phyloP scores from a whole-genome alignment of 1,140 invertebrate species.

The Brachionus calyciflorus region DNA sequence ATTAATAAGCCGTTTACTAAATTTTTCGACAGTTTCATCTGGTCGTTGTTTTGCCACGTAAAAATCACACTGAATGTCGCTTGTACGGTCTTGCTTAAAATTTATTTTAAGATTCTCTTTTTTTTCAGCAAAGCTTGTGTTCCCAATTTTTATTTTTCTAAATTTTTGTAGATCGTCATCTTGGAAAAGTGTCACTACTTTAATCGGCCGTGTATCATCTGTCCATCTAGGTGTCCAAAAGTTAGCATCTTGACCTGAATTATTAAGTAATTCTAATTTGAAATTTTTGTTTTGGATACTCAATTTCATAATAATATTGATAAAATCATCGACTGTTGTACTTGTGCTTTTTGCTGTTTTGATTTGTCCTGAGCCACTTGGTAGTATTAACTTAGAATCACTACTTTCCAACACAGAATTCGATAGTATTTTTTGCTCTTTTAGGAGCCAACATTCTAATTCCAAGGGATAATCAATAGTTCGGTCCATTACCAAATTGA shows the following conservation, averaged over 20 bases:
- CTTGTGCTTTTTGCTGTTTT: no score
- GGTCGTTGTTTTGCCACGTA: slow-evolving; percentile 16
- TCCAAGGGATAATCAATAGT: neutral
- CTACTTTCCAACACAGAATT: neutral
- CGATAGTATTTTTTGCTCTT: no score
- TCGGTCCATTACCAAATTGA: neutral
- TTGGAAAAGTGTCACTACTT: neutral
- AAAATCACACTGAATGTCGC: neutral
- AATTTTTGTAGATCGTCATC: slow-evolving; percentile 1
- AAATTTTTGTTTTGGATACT: slow-evolving; percentile 14
- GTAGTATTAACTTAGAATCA: neutral
- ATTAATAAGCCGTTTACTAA: neutral
- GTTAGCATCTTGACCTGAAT: neutral
- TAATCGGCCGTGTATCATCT: neutral
- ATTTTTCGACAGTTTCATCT: slow-evolving; percentile 25
- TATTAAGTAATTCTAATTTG: neutral
- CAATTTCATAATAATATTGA: neutral
- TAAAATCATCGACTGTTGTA: neutral
- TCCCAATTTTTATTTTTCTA: neutral
- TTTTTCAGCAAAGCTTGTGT: neutral
- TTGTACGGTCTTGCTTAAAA: no score
- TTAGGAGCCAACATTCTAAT: slow-evolving; percentile 13
- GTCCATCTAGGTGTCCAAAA: slow-evolving; percentile 1
- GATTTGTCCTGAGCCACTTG: neutral
- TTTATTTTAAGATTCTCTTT: neutral